phyloP scores from a whole-genome alignment of 1,140 invertebrate genomes.

The Drosophila oshimai region DNA sequence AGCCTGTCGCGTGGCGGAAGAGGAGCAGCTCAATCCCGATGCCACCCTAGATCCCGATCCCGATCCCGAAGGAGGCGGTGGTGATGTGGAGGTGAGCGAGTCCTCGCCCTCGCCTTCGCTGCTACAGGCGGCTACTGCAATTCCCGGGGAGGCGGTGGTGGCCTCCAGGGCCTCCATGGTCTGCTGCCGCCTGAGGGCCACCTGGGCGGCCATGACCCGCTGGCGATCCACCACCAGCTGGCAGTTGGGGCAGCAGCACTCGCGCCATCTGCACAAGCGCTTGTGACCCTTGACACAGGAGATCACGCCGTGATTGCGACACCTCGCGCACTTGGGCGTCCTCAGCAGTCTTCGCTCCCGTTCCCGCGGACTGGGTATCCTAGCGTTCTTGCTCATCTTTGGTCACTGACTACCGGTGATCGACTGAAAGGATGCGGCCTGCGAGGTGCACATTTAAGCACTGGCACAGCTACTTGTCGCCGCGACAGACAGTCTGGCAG shows the following conservation, averaged over 20 bases:
- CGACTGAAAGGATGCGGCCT: slow-evolving; percentile 58
- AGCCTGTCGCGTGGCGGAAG: slow-evolving; percentile 81
- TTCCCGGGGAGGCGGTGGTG: slow-evolving; percentile 7
- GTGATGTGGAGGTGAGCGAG: background rate
- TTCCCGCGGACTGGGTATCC: background rate
- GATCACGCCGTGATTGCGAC: slow-evolving; percentile 94
- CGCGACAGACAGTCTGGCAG: slow-evolving; percentile 60
- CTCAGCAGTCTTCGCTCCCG: slow-evolving; percentile 83
- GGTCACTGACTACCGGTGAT: background rate
- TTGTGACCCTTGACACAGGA: slow-evolving; percentile 95
- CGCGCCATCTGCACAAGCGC: slow-evolving; percentile 89
- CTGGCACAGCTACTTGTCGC: slow-evolving; percentile 38
- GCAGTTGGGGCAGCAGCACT: slow-evolving; percentile 93
- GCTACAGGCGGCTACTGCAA: background rate
- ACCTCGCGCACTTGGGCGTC: slow-evolving; percentile 94
- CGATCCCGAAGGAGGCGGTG: slow-evolving; percentile 19
- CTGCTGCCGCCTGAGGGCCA: slow-evolving; percentile 87
- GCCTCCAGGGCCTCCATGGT: slow-evolving; percentile 83
- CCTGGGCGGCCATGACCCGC: slow-evolving; percentile 94
- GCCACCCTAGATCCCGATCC: too few relatives aligned
- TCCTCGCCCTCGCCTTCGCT: slow-evolving; percentile 62
- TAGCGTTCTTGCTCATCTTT: slow-evolving; percentile 22
- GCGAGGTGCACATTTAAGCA: slow-evolving; percentile 35
- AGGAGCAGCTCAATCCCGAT: too few relatives aligned
- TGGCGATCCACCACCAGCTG: slow-evolving; percentile 93